phyloP scores from a whole-genome alignment of 2,113 vertebrate genomes.

The Melanostigma gelatinosum region DNA sequence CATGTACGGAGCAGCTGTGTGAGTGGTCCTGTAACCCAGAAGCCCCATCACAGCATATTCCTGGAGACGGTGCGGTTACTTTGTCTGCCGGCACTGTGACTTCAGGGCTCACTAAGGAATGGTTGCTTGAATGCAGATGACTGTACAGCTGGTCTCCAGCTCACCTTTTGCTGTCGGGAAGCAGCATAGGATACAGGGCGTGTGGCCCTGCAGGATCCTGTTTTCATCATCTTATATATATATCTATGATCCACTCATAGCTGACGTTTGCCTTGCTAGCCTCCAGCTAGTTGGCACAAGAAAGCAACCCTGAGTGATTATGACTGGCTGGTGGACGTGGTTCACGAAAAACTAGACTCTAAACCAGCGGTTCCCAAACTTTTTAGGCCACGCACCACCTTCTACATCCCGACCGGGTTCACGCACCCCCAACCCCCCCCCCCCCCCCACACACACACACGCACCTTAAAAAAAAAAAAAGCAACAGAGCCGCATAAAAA shows the following conservation, averaged over 20 bases:
- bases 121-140: conserved; percentile 1
- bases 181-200: not conserved
- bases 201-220: not conserved
- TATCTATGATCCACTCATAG: not conserved
- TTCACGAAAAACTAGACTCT: not conserved
- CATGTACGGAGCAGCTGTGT: conserved; percentile 8
- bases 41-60: conserved; percentile 10
- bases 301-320: not conserved
- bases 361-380: too few species aligned
- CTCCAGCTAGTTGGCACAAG: not conserved
- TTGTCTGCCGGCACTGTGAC: conserved; percentile 13
- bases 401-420: too few species aligned
- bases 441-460: too few species aligned
- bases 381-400: too few species aligned
- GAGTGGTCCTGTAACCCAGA: conserved; percentile 18
- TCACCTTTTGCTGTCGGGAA: not conserved
- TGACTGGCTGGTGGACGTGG: not conserved
- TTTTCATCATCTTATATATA: not conserved
- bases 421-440: too few species aligned
- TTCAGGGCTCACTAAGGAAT: conserved; percentile 24
- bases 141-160: not conserved
- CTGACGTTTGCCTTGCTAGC: not conserved
- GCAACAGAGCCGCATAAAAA: too few species aligned
- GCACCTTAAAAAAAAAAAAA: too few species aligned
- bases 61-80: conserved; percentile 7